Conservation (phyloP, 2,113 vertebrate species). For the Engystomops pustulosus region DNA sequence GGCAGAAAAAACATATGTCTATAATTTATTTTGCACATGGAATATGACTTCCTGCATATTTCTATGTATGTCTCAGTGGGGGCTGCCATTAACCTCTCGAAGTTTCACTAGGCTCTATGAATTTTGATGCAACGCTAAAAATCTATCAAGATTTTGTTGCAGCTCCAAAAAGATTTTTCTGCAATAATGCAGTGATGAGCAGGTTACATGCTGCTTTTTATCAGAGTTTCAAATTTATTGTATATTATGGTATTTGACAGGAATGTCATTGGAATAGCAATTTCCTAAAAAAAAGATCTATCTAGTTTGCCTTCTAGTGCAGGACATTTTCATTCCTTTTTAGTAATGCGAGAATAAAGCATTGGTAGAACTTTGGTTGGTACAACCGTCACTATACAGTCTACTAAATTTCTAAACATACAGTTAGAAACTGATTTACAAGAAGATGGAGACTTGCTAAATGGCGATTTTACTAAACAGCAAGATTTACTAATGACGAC, state of each 20-base stretch:
- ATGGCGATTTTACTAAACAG: too few species aligned
- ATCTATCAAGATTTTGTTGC: neutral
- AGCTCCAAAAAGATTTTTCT: constrained; percentile 15
- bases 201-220: neutral
- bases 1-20: constrained; percentile 24
- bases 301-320: neutral
- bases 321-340: neutral
- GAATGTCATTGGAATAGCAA: constrained; percentile 5
- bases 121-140: constrained; percentile 24
- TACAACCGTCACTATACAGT: too few species aligned
- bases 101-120: neutral
- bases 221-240: neutral
- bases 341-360: neutral
- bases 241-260: neutral
- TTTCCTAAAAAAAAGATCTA: neutral
- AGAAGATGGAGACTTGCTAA: too few species aligned
- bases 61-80: constrained; percentile 7
- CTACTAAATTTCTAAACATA: too few species aligned
- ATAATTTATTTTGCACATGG: constrained; percentile 2
- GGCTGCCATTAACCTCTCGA: neutral
- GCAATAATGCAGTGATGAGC: neutral
- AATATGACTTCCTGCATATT: constrained; percentile 1
- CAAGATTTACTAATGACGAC: too few species aligned
- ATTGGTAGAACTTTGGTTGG: too few species aligned
- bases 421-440: too few species aligned